Base-by-base conservation (phyloP, 2,113 vertebrate genomes). In the Alosa alosa region DNA sequence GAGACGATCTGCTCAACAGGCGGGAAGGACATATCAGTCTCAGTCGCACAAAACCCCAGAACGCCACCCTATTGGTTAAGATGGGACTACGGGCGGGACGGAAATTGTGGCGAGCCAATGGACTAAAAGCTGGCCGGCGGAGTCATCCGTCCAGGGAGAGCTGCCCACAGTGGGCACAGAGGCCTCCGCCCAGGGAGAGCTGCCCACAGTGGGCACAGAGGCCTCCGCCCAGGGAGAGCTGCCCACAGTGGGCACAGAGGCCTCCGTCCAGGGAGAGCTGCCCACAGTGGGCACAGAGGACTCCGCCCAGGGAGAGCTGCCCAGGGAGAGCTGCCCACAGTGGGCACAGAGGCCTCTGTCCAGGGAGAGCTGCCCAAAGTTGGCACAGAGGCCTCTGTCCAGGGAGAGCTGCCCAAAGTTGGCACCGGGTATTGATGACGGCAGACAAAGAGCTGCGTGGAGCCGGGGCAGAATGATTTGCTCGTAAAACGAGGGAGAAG, bases 1-100 rank as follows among this genome's bases (percentile, higher is more conserved):
- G 46, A 82, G 60, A 57, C 57, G 78, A 39, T 41, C 25, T 52
- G 50, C 50, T 55, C 86, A 41, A 44, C 81, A 85, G 45, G 64
- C 60, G 36, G 18, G 83, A 86, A 47, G 82, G 68, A 75, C 83
- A 47, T 78, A 1, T 78, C 36, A 17, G 36, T 15, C 31, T 78
- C 36, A 17, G 36, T 15, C 31, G 0, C 31, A 17, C 31, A 39
- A 31, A 78, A 13, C 36, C n/a, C 13, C 25, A 39, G 25, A 17
- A 78, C 1, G 13, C 10, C 72, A 15, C 31, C 11, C 72, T 41
- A 39, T 39, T 78, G 31, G 72, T 15, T 15, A 2, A 11, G 10
- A 39, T 39, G 13, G 31, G 3, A 1, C 10, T 17, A 36, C 39
- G 36, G 72, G 72, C 13, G 31, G 72, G 11, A 36, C 17, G 1